phyloP scores from a whole-genome alignment of 2,888 invertebrate genomes.

The Polylopha cassiicola region DNA sequence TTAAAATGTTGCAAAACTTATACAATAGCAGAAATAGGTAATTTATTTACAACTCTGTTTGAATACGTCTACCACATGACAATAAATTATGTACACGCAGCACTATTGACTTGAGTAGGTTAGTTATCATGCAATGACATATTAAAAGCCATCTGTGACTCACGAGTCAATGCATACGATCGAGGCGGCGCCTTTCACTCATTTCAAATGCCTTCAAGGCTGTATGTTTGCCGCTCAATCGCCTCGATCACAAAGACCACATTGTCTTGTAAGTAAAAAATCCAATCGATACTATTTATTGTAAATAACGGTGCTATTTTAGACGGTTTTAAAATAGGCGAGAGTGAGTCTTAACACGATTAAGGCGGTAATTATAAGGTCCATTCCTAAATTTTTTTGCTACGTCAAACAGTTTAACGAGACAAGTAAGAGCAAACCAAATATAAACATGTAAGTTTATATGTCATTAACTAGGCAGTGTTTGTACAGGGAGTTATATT shows the following conservation, averaged over 20 bases:
- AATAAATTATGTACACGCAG: no score
- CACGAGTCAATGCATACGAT: slow-evolving; percentile 48
- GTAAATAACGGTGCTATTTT: slow-evolving; percentile 24
- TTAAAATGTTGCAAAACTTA: no score
- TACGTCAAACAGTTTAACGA: no score
- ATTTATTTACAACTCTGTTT: no score
- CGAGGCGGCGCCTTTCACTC: slow-evolving; percentile 64
- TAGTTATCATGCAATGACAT: slow-evolving; percentile 21
- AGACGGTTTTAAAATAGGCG: slow-evolving; percentile 21
- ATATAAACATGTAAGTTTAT: slow-evolving; percentile 6
- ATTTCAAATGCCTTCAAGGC: slow-evolving; percentile 66
- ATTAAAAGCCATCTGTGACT: slow-evolving; percentile 52
- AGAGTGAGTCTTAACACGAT: slow-evolving; percentile 13
- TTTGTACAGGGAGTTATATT: slow-evolving; percentile 30
- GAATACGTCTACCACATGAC: no score
- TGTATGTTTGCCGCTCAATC: slow-evolving; percentile 52
- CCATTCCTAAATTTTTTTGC: no score
- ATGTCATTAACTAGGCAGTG: slow-evolving; percentile 21
- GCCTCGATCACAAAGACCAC: slow-evolving; percentile 45
- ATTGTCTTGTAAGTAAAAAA: slow-evolving; percentile 38
- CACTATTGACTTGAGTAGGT: no score
- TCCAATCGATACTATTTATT: slow-evolving; percentile 19
- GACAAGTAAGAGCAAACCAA: neutral
- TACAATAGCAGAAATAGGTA: no score
- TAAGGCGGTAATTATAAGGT: no score